These are phyloP conservation scores for Apocrypta bakeri DNA, from an alignment of 1,140 invertebrate species.

Conservation along the genomic window DNA sequence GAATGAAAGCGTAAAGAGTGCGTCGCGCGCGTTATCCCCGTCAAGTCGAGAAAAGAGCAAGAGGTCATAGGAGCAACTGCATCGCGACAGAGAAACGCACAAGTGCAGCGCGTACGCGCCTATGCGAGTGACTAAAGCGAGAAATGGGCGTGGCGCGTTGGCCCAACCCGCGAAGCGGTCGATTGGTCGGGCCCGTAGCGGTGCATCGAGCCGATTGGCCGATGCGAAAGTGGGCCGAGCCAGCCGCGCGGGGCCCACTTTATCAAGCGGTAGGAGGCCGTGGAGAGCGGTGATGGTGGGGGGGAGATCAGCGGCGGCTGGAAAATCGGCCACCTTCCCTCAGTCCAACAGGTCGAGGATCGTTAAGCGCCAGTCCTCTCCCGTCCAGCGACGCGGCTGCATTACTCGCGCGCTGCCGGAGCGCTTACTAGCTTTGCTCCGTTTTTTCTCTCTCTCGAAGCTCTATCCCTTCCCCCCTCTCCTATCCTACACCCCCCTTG, in stretches of 20 bases:
- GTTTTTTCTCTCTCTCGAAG: background rate
- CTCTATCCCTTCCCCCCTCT: background rate
- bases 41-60: no score
- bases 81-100: background rate
- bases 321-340: slow-evolving; percentile 50
- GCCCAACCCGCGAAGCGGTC: background rate
- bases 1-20: slow-evolving; percentile 1
- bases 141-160: background rate
- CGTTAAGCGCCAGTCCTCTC: slow-evolving; percentile 70
- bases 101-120: no score
- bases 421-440: background rate
- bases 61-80: slow-evolving; percentile 25
- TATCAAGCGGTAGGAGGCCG: background rate
- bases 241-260: background rate
- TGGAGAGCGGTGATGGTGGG: no score
- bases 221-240: background rate
- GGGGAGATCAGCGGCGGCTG: background rate
- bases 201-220: background rate
- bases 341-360: slow-evolving; percentile 64
- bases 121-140: no score
- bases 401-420: slow-evolving; percentile 57
- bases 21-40: background rate
- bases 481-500: background rate
- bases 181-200: background rate
- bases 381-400: slow-evolving; percentile 71